Percentiles rank a stretch among this genome's conserved stretches.
Evolutionary conservation across 2,888 invertebrate genomes (phyloP).

Genomic region (Drosophila paramelanica): DNA sequence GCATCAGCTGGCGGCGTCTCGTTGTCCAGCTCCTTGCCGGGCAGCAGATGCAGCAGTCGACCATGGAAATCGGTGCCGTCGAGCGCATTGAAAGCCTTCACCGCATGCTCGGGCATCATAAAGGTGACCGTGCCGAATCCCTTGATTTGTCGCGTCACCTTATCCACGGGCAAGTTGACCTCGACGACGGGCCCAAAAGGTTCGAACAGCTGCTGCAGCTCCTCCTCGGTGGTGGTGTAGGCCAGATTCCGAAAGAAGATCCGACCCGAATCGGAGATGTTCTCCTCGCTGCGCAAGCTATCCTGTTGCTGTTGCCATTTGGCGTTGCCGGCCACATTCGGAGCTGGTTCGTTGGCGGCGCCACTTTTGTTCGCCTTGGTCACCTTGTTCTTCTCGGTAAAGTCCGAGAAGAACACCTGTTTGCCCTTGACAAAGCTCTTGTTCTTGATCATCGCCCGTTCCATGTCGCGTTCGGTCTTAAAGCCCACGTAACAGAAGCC

Average conservation of each 20-base stretch:
- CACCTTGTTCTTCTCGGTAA: slow-evolving; percentile 85
- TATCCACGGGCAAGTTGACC: slow-evolving; percentile 95
- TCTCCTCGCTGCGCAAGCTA: slow-evolving; percentile 89
- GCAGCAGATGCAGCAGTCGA: slow-evolving; percentile 96
- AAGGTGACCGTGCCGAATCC: slow-evolving; percentile 96
- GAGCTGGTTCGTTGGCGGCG: slow-evolving; percentile 1
- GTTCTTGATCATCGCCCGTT: slow-evolving; percentile 92
- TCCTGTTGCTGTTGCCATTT: slow-evolving; percentile 89
- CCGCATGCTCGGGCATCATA: slow-evolving; percentile 97
- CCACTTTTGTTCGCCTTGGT: slow-evolving; percentile 74
- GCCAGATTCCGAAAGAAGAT: slow-evolving; percentile 96
- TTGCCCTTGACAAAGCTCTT: slow-evolving; percentile 93
- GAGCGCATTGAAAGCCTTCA: slow-evolving; percentile 93
- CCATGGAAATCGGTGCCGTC: slow-evolving; percentile 97
- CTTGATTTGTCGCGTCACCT: slow-evolving; percentile 91
- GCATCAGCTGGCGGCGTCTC: slow-evolving; percentile 83
- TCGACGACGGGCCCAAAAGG: slow-evolving; percentile 95
- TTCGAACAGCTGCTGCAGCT: slow-evolving; percentile 92
- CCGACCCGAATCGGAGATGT: slow-evolving; percentile 94
- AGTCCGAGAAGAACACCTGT: slow-evolving; percentile 87
- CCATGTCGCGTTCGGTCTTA: slow-evolving; percentile 91
- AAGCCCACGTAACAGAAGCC: slow-evolving; percentile 97
- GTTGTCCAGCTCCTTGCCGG: slow-evolving; percentile 87
- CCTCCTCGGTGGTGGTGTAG: slow-evolving; percentile 93
- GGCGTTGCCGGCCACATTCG: slow-evolving; percentile 71